phyloP scores from a whole-genome alignment of 2,797 vertebrate genomes.

The Numenius phaeopus region DNA sequence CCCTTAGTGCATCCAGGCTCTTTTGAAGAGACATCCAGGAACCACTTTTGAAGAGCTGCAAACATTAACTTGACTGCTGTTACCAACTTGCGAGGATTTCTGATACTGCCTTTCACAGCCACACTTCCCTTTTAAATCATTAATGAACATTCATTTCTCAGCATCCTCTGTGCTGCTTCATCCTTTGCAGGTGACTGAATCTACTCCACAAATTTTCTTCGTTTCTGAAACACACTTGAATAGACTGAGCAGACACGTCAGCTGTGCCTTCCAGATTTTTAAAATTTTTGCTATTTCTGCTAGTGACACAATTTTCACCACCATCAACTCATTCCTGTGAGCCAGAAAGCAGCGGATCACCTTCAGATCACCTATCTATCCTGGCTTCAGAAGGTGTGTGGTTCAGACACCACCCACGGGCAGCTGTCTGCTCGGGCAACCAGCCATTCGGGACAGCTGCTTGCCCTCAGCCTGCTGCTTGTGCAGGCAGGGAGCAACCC shows the following conservation, averaged over 20 bases:
- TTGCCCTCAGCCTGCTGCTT: not conserved
- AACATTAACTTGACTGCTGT: not conserved
- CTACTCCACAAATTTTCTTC: not conserved
- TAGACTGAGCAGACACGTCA: not conserved
- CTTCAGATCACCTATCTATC: not conserved
- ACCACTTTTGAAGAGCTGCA: not conserved
- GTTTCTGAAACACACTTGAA: not conserved
- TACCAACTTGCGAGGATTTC: not conserved
- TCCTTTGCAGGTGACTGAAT: not conserved
- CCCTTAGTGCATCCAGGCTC: not conserved
- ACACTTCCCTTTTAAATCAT: not conserved
- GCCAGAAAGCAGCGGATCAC: not conserved
- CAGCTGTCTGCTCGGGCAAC: not conserved
- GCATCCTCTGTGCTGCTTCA: not conserved
- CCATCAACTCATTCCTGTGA: not conserved
- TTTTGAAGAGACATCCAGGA: not conserved
- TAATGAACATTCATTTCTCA: not conserved
- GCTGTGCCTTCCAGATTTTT: not conserved
- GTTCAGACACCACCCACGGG: not conserved
- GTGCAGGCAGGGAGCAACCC: not conserved
- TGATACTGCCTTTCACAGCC: not conserved
- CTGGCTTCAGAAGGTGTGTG: not conserved
- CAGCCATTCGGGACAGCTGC: not conserved
- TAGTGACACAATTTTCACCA: not conserved
- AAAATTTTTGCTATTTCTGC: not conserved